Conservation (phyloP, 2,113 vertebrate species). For the Pseudolaguvia tuberculata region DNA sequence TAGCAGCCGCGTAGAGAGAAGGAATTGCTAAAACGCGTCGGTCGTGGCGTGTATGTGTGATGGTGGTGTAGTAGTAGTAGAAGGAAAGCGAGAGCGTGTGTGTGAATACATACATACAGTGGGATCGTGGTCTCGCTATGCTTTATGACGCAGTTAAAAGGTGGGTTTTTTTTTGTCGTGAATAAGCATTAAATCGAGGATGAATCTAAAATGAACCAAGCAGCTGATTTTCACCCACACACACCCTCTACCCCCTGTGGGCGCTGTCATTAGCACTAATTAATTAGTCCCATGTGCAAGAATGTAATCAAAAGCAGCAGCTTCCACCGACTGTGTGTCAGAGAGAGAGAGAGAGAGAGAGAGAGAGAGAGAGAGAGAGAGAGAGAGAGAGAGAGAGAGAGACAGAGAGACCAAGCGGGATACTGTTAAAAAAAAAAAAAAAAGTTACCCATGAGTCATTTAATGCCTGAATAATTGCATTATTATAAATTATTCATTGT, state of each 20-base stretch:
- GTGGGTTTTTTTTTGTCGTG: background rate
- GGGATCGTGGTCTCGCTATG: background rate
- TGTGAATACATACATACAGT: background rate
- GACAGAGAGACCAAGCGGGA: too few relatives aligned
- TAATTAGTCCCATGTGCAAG: background rate
- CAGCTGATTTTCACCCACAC: background rate
- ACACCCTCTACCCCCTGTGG: background rate
- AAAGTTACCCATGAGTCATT: too few relatives aligned
- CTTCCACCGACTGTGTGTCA: background rate
- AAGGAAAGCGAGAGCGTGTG: background rate
- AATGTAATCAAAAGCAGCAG: conserved; percentile 8
- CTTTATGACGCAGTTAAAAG: background rate
- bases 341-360: background rate
- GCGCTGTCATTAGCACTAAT: background rate
- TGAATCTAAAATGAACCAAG: background rate
- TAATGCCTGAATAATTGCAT: too few relatives aligned
- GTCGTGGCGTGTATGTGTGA: conserved; percentile 36
- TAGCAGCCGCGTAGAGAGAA: conserved; percentile 36
- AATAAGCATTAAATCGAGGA: background rate
- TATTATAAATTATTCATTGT: too few relatives aligned
- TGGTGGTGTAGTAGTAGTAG: conserved; percentile 1
- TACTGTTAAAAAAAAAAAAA: too few relatives aligned
- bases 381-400: too few relatives aligned
- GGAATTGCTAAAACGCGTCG: conserved; percentile 45
- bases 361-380: too few relatives aligned